Evolutionary conservation across 2,888 invertebrate species (phyloP), one percentile per base, ranked within the genome.

Genomic region (Parascotia fuliginaria): DNA sequence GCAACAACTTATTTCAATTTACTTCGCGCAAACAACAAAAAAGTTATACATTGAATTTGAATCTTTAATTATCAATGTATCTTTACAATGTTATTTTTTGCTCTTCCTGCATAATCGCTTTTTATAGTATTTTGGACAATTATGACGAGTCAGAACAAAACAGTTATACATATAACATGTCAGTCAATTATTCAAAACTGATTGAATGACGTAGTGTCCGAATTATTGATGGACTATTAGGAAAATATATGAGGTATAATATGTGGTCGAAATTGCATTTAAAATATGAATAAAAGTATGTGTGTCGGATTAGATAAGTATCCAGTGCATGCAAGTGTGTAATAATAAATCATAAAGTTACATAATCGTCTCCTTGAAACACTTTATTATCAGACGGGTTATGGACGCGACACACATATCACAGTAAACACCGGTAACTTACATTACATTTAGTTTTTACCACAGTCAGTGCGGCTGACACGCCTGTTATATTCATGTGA

Each of bases 281-380:
- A 15, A 72, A 65, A 42, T 57, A 47, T 42, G 11, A 45, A 73
- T 73, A 75, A 66, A 67, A 57, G 42, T 60, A 46, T 55, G 59
- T 65, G 58, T 39, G 60, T 57, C 55, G 56, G 42, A 58, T 42
- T 51, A 46, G 28, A 54, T 54, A 49, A 9, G 13, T 22, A 42
- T 48, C 15, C 29, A 44, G 38, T 64, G 58, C 60, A 61, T 45
- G 60, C 67, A 60, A 73, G 71, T 71, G 58, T 65, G 69, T 72
- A 68, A 68, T 72, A 68, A 68, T 72, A 75, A 67, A 69, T 75
- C 77, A 75, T 79, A 79, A 79, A 77, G 80, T 88, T 86, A 85
- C 85, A 83, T 87, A 86, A 88, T 83, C 71, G 83, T 84, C 83
- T 81, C 91, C 91, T 90, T 91, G 90, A 77, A 86, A 87, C 84